A percentile compares a stretch with the other conserved stretches of the same genome.
Conservation (phyloP, 35 echinoderm and acorn worm species). For the Ophioderma brevispina region DNA sequence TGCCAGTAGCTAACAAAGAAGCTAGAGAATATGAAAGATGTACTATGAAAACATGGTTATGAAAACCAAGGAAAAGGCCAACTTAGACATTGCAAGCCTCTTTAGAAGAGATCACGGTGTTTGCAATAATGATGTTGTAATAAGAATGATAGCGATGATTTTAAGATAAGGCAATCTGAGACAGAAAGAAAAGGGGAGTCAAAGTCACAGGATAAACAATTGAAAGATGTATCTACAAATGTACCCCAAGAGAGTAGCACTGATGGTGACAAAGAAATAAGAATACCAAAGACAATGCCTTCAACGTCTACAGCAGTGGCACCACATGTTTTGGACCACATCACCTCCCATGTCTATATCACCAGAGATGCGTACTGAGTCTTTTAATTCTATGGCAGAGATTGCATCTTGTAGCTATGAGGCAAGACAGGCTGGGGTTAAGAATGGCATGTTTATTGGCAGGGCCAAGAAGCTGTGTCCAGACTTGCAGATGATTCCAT, state of each 20-base stretch:
- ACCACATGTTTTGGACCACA: too few species aligned
- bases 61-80: not conserved
- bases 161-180: too few species aligned
- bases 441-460: slow-evolving; percentile 97
- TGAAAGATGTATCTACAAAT: too few species aligned
- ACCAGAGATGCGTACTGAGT: slow-evolving; percentile 27
- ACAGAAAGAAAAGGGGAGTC: too few species aligned
- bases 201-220: not conserved
- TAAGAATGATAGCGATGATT: too few species aligned
- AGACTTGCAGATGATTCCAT: slow-evolving; percentile 88
- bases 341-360: not conserved
- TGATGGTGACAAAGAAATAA: too few species aligned
- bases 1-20: slow-evolving; percentile 63
- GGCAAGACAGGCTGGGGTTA: slow-evolving; percentile 78
- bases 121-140: too few species aligned
- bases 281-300: too few species aligned
- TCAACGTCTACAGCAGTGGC: not conserved
- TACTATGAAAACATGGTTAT: slow-evolving; percentile 69
- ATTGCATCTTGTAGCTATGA: slow-evolving; percentile 97
- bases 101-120: too few species aligned
- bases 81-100: not conserved
- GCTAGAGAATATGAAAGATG: slow-evolving; percentile 63
- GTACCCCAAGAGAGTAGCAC: too few species aligned
- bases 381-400: slow-evolving; percentile 90
- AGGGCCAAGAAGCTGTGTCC: slow-evolving; percentile 87